These are phyloP conservation scores for Urocolius indicus DNA, from an alignment of 2,113 vertebrate species.

Conservation along the genomic window DNA sequence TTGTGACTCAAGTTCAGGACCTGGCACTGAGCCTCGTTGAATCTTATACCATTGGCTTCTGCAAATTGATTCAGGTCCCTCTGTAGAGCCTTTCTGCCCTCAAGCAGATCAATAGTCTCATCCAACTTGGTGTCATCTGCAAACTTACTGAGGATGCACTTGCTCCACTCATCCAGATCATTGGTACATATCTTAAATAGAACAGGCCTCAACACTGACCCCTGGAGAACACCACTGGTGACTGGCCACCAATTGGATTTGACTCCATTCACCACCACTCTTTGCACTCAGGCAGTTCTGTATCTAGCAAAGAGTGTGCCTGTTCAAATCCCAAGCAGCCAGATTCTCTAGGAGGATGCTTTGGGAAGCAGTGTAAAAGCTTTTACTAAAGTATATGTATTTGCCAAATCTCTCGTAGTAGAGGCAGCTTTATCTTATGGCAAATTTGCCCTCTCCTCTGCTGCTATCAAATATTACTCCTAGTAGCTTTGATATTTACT, in stretches of 20 bases:
- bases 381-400: background rate
- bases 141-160: background rate
- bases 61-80: background rate
- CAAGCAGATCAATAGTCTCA: background rate
- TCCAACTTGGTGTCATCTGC: background rate
- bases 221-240: background rate
- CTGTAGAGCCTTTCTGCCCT: background rate
- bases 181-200: background rate
- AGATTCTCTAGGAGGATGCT: background rate
- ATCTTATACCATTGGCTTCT: fast-evolving
- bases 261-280: background rate
- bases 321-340: background rate
- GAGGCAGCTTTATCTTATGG: background rate
- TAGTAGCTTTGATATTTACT: background rate
- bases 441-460: background rate
- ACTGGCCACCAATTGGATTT: no score
- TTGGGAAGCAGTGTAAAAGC: background rate
- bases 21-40: fast-evolving
- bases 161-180: fast-evolving
- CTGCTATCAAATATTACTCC: background rate
- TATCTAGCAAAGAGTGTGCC: no score
- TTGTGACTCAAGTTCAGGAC: background rate
- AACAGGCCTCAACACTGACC: no score
- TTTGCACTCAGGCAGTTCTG: background rate
- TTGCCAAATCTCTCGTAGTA: background rate